These are phyloP conservation scores for Cuniculus paca DNA, from an alignment of 2,797 vertebrate genomes.

Conservation along the genomic window DNA sequence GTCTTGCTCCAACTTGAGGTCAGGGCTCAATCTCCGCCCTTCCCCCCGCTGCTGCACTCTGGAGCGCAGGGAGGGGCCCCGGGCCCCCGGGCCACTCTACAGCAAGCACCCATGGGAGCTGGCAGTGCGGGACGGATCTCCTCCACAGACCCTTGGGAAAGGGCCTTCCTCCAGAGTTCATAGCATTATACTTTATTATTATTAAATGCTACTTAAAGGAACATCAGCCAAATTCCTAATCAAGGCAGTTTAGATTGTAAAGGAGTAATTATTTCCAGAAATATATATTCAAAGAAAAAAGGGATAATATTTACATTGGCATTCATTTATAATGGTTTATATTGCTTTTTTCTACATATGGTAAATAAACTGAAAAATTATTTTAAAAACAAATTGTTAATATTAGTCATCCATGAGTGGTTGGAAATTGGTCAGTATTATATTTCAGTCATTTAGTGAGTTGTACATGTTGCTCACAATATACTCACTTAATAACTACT, in stretches of 20 bases:
- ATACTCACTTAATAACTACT: too few species aligned
- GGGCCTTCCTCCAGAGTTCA: neutral
- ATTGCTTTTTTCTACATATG: too few species aligned
- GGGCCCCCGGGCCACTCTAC: neutral
- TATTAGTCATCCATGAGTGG: too few species aligned
- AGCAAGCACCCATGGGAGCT: neutral
- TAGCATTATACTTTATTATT: neutral
- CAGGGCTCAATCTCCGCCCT: neutral
- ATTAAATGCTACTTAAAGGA: neutral
- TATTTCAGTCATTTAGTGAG: too few species aligned
- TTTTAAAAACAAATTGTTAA: too few species aligned
- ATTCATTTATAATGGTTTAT: neutral
- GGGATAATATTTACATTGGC: neutral
- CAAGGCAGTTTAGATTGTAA: neutral
- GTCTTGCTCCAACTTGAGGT: neutral
- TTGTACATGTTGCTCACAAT: too few species aligned
- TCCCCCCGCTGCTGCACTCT: neutral
- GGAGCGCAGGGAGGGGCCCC: neutral
- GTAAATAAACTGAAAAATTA: too few species aligned
- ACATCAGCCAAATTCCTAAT: neutral
- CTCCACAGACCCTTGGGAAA: neutral
- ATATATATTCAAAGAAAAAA: neutral
- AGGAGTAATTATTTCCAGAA: neutral
- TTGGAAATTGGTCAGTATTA: too few species aligned
- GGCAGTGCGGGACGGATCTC: fast-evolving